Evolutionary conservation across 2,113 vertebrate species (phyloP).

Genomic region (Zosterops japonicus): DNA sequence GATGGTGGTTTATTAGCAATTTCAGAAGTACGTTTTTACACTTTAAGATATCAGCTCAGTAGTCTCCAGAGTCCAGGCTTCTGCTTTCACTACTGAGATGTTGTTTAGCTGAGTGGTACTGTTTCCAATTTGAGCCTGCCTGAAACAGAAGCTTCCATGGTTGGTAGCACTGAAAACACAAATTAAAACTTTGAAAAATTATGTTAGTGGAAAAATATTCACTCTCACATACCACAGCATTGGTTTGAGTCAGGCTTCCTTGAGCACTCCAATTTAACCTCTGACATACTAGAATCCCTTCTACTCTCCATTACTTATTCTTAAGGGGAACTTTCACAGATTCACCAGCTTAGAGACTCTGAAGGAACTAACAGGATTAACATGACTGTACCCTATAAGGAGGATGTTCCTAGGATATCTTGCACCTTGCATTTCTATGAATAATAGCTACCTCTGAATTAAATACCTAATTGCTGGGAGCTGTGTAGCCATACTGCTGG

Average conservation of each 20-base stretch:
- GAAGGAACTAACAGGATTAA: not conserved
- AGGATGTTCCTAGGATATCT: not conserved
- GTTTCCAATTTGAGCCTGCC: constrained; percentile 55
- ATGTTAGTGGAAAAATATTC: constrained; percentile 36
- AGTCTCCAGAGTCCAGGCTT: constrained; percentile 13
- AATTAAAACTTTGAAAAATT: constrained; percentile 53
- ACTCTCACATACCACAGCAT: not conserved
- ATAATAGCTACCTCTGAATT: not conserved
- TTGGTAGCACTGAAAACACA: constrained; percentile 37
- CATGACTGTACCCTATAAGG: not conserved
- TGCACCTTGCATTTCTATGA: not conserved
- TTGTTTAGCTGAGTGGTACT: constrained; percentile 28
- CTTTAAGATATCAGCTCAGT: not conserved
- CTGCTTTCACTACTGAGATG: constrained; percentile 30
- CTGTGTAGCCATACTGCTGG: not conserved
- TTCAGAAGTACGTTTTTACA: constrained; percentile 28
- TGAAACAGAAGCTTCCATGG: constrained; percentile 60
- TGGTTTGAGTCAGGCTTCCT: not conserved
- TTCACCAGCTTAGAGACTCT: not conserved
- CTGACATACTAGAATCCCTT: not conserved
- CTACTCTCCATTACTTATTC: not conserved
- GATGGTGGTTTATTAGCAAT: constrained; percentile 8
- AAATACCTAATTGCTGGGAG: not conserved
- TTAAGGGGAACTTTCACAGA: not conserved
- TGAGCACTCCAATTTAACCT: not conserved